Evolutionary conservation across 2,113 vertebrate genomes (phyloP).

Genomic region (Prunella himalayana): DNA sequence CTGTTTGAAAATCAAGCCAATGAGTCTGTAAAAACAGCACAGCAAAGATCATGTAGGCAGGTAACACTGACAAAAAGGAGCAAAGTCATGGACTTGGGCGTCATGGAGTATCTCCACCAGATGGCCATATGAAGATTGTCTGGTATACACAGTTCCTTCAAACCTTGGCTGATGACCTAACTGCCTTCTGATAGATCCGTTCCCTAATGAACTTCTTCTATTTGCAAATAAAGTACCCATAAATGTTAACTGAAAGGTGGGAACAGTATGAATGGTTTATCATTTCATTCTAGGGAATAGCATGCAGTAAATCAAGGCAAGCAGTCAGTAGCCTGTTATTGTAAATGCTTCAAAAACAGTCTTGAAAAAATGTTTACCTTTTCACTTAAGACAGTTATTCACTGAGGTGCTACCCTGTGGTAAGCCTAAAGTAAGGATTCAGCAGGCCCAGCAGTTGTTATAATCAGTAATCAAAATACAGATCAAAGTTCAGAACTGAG

Average conservation of each 20-base stretch:
- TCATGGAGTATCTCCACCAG: accelerated
- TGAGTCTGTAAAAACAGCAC: neutral
- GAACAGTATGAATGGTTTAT: neutral
- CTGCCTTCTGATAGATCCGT: neutral
- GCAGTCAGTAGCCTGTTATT: neutral
- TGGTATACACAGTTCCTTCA: neutral
- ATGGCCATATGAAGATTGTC: neutral
- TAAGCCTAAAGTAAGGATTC: neutral
- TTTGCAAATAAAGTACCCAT: neutral
- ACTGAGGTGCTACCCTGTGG: neutral
- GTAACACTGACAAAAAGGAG: neutral
- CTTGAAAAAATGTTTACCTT: neutral
- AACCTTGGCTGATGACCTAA: neutral
- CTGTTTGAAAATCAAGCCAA: neutral
- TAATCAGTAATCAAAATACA: neutral
- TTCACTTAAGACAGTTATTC: neutral
- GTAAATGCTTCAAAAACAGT: neutral
- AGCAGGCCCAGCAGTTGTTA: neutral
- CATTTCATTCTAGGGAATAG: neutral
- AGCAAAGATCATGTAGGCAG: neutral
- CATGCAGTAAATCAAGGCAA: neutral
- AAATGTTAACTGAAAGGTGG: neutral
- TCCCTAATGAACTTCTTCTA: neutral
- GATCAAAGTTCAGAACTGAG: neutral
- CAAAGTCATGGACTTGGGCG: neutral